Evolutionary conservation across 1,140 invertebrate genomes (phyloP).

Genomic region (Palaemon carinicauda): DNA sequence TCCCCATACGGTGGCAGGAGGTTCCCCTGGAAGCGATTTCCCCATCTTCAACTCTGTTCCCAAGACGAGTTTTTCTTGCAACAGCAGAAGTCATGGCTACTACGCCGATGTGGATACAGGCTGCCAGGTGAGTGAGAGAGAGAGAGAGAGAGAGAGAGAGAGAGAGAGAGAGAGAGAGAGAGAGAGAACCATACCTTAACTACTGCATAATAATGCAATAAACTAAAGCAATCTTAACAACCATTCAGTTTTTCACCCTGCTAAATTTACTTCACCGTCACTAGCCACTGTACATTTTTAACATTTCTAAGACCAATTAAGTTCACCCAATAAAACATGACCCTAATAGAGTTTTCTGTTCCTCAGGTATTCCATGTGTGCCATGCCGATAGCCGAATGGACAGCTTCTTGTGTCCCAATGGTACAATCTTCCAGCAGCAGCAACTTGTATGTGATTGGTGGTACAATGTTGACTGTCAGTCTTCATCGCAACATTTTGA

Average conservation of each 20-base stretch:
- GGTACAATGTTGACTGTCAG: slow-evolving; percentile 40
- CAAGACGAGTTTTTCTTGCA: slow-evolving; percentile 80
- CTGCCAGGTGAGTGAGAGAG: slow-evolving; percentile 74
- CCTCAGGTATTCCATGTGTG: slow-evolving; percentile 70
- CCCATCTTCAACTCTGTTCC: slow-evolving; percentile 80
- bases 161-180: neutral
- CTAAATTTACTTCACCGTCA: too few relatives aligned
- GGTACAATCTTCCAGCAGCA: slow-evolving; percentile 70
- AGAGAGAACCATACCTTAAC: neutral
- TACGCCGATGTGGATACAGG: slow-evolving; percentile 87
- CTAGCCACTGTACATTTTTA: too few relatives aligned
- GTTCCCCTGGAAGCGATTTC: slow-evolving; percentile 78
- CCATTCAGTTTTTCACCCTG: too few relatives aligned
- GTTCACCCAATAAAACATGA: too few relatives aligned
- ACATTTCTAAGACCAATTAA: too few relatives aligned
- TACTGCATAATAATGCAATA: too few relatives aligned
- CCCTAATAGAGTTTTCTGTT: neutral
- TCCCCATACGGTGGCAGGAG: slow-evolving; percentile 60
- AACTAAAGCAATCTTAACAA: too few relatives aligned
- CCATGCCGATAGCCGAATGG: slow-evolving; percentile 67
- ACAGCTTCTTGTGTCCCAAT: slow-evolving; percentile 69
- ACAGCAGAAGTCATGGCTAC: slow-evolving; percentile 81
- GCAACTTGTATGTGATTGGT: slow-evolving; percentile 45
- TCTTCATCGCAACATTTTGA: slow-evolving; percentile 13
- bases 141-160: neutral